Evolutionary conservation across 2,113 vertebrate species (phyloP).

Genomic region (Narcine bancroftii): DNA sequence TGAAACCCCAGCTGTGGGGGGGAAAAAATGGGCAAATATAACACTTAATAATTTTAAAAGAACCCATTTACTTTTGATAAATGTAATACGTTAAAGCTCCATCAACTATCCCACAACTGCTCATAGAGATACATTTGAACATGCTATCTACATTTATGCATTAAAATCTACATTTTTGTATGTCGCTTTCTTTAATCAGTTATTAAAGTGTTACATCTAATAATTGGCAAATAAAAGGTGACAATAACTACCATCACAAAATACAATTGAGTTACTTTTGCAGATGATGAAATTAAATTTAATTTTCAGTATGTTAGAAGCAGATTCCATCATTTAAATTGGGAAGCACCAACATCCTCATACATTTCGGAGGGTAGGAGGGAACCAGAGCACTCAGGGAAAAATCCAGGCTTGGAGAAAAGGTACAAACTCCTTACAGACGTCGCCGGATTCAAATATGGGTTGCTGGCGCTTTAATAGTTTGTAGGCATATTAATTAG

Average conservation of each 20-base stretch:
- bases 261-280: neutral
- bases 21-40: neutral
- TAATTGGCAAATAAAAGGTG: neutral
- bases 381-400: no score
- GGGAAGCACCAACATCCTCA: no score
- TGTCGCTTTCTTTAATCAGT: neutral
- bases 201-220: neutral
- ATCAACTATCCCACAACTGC: slow-evolving; percentile 46
- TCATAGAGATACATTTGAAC: neutral
- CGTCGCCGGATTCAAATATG: no score
- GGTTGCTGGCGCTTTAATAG: no score
- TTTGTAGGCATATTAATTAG: neutral
- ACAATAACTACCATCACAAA: neutral
- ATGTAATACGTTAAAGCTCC: slow-evolving; percentile 14
- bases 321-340: no score
- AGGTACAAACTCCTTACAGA: no score
- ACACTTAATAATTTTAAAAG: neutral
- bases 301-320: no score
- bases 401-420: no score
- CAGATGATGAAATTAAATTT: no score
- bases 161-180: neutral
- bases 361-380: no score
- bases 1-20: slow-evolving; percentile 70
- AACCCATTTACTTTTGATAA: neutral
- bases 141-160: neutral